Evolutionary conservation across 2,113 vertebrate species (phyloP).

Genomic region (Zingel zingel): DNA sequence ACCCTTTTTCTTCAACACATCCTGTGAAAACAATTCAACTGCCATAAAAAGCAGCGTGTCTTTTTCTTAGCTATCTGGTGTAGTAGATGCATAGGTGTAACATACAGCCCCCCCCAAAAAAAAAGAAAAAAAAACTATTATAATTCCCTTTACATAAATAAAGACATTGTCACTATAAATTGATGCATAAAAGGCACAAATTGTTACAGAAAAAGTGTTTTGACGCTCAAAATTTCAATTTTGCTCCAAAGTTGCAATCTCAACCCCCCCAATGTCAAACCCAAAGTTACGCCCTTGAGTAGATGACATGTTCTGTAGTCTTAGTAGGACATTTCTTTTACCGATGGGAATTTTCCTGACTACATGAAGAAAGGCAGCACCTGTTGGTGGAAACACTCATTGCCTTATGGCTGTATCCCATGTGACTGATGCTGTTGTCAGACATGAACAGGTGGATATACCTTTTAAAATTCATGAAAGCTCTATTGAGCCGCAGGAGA

Average conservation of each 20-base stretch:
- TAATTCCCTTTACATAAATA: too few relatives aligned
- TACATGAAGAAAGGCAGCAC: conserved; percentile 32
- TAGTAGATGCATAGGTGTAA: background rate
- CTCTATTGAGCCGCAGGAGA: conserved; percentile 36
- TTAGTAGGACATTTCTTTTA: conserved; percentile 40
- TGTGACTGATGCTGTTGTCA: conserved; percentile 68
- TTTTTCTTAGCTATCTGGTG: conserved; percentile 45
- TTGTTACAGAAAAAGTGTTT: too few relatives aligned
- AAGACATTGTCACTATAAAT: too few relatives aligned
- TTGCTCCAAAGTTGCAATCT: too few relatives aligned
- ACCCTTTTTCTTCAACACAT: conserved; percentile 40
- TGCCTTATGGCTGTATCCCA: conserved; percentile 54
- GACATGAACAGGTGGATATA: conserved; percentile 48
- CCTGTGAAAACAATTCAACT: conserved; percentile 53
- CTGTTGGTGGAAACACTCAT: conserved; percentile 37
- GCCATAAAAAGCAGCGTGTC: conserved; percentile 32
- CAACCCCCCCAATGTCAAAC: too few relatives aligned
- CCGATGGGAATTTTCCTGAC: conserved; percentile 37
- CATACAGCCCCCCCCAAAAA: too few relatives aligned
- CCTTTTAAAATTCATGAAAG: conserved; percentile 72
- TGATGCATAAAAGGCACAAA: too few relatives aligned
- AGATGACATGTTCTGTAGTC: conserved; percentile 49
- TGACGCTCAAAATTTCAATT: too few relatives aligned
- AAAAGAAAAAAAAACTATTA: too few relatives aligned
- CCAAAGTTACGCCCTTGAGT: too few relatives aligned